Evolutionary conservation across 2,797 vertebrate species (phyloP), one percentile per base, ranked within the genome.

Genomic region (Channallabes apus): DNA sequence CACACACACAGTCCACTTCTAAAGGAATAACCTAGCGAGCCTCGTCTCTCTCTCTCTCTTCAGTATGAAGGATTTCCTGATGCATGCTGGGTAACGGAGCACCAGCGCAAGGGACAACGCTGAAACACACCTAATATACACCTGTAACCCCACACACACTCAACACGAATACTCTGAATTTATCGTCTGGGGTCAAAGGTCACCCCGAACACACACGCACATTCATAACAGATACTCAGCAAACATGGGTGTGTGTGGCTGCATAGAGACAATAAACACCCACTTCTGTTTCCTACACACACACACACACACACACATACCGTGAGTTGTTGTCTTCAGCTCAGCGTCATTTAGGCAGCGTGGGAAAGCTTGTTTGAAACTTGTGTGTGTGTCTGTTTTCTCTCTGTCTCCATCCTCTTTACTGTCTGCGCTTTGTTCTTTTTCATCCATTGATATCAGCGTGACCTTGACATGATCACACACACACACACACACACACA

Each of bases 201-300:
- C 71, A 59, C n/a, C 3, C 3, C 8, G 41, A 17, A 61, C 2
- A 27, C 8, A 15, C 18, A 51, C 12, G 65, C 65, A 82, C n/a
- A 79, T 64, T 80, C 78, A 88, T 87, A 88, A 81, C 18, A 84
- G 51, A 82, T 79, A 84, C 27, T 86, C 77, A 82, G 87, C 87
- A 85, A 89, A 87, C 85, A 82, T 72, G 64, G 85, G 69, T 71
- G 77, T 76, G 86, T 81, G 67, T 67, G 22, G 35, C 11, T 29
- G 67, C 75, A 38, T 24, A 15, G 32, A 85, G 83, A 88, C 88
- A 88, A 88, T 88, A 86, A 64, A 62, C 59, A 76, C 77, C 76
- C 59, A 3, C 67, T 79, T 64, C 69, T 82, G 68, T 85, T 88
- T 85, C 80, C 85, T 83, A 85, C 27, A 65, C 35, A 67, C 72